Conservation (phyloP, 2,797 vertebrate species). For the Amblyraja radiata region DNA sequence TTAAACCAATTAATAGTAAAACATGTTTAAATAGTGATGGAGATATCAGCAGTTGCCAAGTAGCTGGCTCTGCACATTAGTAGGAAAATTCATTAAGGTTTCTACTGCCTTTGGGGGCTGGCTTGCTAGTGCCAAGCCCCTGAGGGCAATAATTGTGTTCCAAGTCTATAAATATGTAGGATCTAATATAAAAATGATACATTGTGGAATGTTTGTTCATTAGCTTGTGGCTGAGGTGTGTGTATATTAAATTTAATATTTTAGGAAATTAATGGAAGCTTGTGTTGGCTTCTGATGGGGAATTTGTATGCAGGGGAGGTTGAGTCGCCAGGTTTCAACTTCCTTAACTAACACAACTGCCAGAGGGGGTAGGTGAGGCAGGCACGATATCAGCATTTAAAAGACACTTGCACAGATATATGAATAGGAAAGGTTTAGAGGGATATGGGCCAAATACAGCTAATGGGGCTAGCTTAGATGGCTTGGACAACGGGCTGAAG, state of each 20-base stretch:
- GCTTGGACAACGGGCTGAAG: too few relatives aligned
- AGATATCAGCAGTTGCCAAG: conserved; percentile 30
- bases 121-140: conserved; percentile 26
- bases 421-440: too few relatives aligned
- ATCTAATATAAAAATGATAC: conserved; percentile 38
- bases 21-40: conserved; percentile 37
- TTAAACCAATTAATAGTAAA: conserved; percentile 37
- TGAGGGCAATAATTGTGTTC: conserved; percentile 36
- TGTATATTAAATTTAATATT: conserved; percentile 38
- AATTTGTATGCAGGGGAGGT: neutral
- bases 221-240: conserved; percentile 32
- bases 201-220: conserved; percentile 37
- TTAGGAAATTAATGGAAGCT: conserved; percentile 29
- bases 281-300: neutral
- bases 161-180: conserved; percentile 36
- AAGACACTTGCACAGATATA: too few relatives aligned
- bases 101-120: conserved; percentile 28
- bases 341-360: neutral
- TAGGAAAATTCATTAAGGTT: conserved; percentile 38
- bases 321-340: neutral
- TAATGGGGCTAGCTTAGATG: too few relatives aligned
- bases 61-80: conserved; percentile 23
- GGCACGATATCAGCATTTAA: too few relatives aligned
- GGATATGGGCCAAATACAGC: too few relatives aligned
- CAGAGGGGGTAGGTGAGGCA: too few relatives aligned